phyloP scores from a whole-genome alignment of 2,797 vertebrate species.

The Schizothorax lantsangensis region DNA sequence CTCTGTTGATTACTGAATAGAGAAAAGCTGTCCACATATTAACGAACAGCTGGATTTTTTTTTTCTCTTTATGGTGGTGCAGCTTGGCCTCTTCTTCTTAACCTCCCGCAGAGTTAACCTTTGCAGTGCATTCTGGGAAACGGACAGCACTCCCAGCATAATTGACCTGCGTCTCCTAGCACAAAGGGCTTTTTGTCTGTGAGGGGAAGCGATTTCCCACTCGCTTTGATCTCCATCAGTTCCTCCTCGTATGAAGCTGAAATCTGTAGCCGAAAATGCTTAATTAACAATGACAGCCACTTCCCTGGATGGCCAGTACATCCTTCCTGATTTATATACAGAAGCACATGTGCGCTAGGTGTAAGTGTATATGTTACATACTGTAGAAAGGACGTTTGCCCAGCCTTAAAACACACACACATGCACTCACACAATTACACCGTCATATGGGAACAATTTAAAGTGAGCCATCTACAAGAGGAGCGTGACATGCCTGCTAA shows the following conservation, averaged over 20 bases:
- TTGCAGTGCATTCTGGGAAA: conserved; percentile 55
- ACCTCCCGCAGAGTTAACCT: conserved; percentile 58
- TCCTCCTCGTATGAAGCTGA: not conserved
- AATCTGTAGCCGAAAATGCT: not conserved
- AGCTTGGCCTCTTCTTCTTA: conserved; percentile 30
- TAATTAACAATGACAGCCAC: conserved; percentile 21
- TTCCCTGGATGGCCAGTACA: conserved; percentile 6
- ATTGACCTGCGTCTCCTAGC: conserved; percentile 26
- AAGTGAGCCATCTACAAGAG: conserved; percentile 63
- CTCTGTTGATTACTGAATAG: conserved; percentile 62
- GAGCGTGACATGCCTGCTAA: conserved; percentile 70
- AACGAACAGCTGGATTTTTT: conserved; percentile 54
- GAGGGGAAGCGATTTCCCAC: conserved; percentile 53
- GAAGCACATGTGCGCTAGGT: conserved; percentile 24
- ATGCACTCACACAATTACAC: conserved; percentile 22
- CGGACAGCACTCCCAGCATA: conserved; percentile 32
- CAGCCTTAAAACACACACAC: conserved; percentile 29
- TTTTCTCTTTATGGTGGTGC: conserved; percentile 58
- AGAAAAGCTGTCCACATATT: conserved; percentile 56
- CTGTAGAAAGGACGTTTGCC: not conserved
- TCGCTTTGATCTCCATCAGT: conserved; percentile 18
- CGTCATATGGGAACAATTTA: conserved; percentile 76
- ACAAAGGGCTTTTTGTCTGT: conserved; percentile 71
- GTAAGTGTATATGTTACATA: conserved; percentile 16
- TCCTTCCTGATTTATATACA: not conserved